These are phyloP conservation scores for Argyra leucocephala DNA, from an alignment of 2,888 invertebrate species.

Conservation along the genomic window DNA sequence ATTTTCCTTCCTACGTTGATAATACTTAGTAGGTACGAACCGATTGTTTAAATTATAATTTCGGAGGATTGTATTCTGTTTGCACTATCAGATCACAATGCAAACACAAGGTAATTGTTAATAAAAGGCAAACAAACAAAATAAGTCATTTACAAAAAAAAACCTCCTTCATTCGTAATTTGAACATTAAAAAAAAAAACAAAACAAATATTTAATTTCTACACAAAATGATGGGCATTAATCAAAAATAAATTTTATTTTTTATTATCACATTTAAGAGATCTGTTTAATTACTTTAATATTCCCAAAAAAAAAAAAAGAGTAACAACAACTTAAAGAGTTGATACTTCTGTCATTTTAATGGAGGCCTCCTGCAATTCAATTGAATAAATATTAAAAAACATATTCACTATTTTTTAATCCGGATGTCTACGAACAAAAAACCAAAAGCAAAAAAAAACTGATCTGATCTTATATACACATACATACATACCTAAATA, in stretches of 20 bases:
- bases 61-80: too few relatives aligned
- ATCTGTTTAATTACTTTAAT: constrained; percentile 2
- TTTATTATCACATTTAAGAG: neutral
- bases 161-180: too few relatives aligned
- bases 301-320: neutral
- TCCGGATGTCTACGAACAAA: neutral
- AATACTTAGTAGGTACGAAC: too few relatives aligned
- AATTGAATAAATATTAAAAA: neutral
- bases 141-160: too few relatives aligned
- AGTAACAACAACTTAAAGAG: too few relatives aligned
- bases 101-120: too few relatives aligned
- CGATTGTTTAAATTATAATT: too few relatives aligned
- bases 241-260: neutral
- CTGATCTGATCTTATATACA: neutral
- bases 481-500: neutral
- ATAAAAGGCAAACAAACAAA: too few relatives aligned
- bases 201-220: neutral
- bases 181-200: too few relatives aligned
- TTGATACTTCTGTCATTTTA: neutral
- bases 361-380: neutral
- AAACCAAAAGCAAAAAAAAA: neutral
- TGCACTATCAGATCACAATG: too few relatives aligned
- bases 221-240: neutral
- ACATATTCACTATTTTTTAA: neutral
- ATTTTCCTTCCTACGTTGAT: too few relatives aligned